A percentile compares a stretch with the other conserved stretches of the same genome.
phyloP scores from a whole-genome alignment of 2,888 invertebrate species.

The Arge pagana region DNA sequence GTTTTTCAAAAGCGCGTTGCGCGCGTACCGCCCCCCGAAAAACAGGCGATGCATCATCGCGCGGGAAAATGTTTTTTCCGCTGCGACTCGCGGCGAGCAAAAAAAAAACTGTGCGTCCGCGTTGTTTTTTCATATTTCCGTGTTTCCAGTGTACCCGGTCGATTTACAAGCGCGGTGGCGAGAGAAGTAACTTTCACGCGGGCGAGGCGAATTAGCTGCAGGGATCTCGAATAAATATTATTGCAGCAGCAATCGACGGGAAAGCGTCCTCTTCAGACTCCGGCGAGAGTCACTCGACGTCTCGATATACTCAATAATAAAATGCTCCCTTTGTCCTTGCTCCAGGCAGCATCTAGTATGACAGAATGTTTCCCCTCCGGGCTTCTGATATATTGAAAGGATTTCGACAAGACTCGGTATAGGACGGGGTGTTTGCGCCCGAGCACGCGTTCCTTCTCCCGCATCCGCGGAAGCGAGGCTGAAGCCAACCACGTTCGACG shows the following conservation, averaged over 20 bases:
- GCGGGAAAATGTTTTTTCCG: too few relatives aligned
- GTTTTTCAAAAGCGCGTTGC: too few relatives aligned
- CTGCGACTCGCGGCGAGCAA: too few relatives aligned
- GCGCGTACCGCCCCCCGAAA: too few relatives aligned
- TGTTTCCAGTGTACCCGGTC: too few relatives aligned
- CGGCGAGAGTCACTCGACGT: background rate
- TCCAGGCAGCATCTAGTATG: conserved; percentile 33
- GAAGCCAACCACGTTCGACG: too few relatives aligned
- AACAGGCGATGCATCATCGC: too few relatives aligned
- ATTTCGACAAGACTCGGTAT: conserved; percentile 38
- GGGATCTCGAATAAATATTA: conserved; percentile 44
- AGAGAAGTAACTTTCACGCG: too few relatives aligned
- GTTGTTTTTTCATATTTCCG: too few relatives aligned
- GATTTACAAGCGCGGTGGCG: too few relatives aligned
- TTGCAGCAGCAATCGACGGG: conserved; percentile 31
- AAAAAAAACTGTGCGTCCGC: too few relatives aligned
- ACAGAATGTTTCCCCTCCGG: conserved; percentile 28
- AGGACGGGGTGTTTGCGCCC: conserved; percentile 23
- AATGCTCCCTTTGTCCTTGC: conserved; percentile 41
- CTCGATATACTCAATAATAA: conserved; percentile 41
- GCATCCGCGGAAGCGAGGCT: conserved; percentile 13
- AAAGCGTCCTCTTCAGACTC: conserved; percentile 6
- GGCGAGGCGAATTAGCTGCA: conserved; percentile 42
- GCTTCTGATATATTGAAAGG: conserved; percentile 39
- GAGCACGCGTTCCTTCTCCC: background rate